Conservation (phyloP, 2,113 vertebrate genomes). For the Bambusicola thoracicus region DNA sequence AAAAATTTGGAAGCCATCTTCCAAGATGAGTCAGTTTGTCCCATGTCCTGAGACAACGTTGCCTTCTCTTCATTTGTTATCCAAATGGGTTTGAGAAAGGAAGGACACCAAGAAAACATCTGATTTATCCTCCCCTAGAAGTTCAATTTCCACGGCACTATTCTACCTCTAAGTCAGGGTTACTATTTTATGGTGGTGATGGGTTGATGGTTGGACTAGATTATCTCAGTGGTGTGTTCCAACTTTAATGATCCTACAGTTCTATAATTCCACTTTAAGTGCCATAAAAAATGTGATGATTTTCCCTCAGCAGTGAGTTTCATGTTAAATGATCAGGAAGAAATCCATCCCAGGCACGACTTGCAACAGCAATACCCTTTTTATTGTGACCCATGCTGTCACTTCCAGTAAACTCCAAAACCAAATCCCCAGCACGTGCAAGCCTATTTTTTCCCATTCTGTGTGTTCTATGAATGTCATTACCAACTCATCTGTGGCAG, state of each 20-base stretch:
- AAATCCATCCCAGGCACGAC: background rate
- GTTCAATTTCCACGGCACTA: background rate
- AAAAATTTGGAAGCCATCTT: background rate
- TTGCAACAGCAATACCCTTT: background rate
- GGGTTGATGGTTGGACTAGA: too few relatives aligned
- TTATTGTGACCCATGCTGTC: accelerated
- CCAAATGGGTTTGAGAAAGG: background rate
- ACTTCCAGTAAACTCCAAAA: background rate
- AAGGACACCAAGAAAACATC: background rate
- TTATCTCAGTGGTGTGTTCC: too few relatives aligned
- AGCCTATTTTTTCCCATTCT: background rate
- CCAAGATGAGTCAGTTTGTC: background rate
- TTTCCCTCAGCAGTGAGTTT: background rate
- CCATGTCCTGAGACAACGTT: background rate
- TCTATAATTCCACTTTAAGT: background rate
- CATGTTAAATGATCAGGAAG: background rate
- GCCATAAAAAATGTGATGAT: background rate
- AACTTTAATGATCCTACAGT: too few relatives aligned
- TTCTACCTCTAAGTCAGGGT: background rate
- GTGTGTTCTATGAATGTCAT: background rate
- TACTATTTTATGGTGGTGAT: background rate
- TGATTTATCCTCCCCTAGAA: background rate
- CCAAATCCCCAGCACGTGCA: background rate
- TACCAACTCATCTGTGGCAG: background rate
- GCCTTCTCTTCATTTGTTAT: background rate